These are phyloP conservation scores for Pogonomyrmex barbatus DNA, from an alignment of 1,140 invertebrate species.

Conservation along the genomic window DNA sequence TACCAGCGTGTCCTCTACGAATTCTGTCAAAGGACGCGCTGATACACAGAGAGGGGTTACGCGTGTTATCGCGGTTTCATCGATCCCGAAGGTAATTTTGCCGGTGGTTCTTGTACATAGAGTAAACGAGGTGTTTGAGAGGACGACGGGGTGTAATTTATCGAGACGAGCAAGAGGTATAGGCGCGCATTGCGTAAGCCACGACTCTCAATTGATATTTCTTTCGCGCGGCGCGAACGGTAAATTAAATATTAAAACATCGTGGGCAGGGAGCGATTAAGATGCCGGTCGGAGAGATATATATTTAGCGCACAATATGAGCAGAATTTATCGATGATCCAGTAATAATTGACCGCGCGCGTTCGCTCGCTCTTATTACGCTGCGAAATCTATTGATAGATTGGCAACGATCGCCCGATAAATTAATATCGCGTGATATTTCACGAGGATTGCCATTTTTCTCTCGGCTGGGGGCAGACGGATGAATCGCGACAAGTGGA, in stretches of 20 bases:
- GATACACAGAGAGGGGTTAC: conserved; percentile 7
- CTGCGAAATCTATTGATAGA: conserved; percentile 39
- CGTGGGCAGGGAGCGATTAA: conserved; percentile 36
- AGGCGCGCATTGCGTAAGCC: conserved; percentile 66
- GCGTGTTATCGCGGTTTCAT: conserved; percentile 27
- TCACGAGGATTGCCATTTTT: conserved; percentile 49
- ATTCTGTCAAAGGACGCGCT: conserved; percentile 57
- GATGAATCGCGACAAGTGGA: conserved; percentile 43
- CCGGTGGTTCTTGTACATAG: conserved; percentile 18
- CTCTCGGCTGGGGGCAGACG: conserved; percentile 16
- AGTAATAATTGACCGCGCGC: conserved; percentile 61
- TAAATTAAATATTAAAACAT: conserved; percentile 73
- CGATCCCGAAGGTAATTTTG: conserved; percentile 43
- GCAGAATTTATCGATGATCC: conserved; percentile 59
- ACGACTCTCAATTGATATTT: conserved; percentile 60
- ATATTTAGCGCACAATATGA: conserved; percentile 53
- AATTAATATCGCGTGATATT: conserved; percentile 64
- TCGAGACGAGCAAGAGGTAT: conserved; percentile 55
- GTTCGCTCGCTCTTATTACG: conserved; percentile 32
- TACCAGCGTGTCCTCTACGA: conserved; percentile 41
- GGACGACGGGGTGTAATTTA: conserved; percentile 69
- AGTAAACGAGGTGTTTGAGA: conserved; percentile 42
- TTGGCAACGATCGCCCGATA: not conserved
- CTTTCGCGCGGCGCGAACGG: not conserved
- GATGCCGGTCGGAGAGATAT: conserved; percentile 43